Percentiles rank a stretch among this genome's conserved stretches.
phyloP scores from a whole-genome alignment of 2,113 vertebrate genomes.

The Boleophthalmus pectinirostris region DNA sequence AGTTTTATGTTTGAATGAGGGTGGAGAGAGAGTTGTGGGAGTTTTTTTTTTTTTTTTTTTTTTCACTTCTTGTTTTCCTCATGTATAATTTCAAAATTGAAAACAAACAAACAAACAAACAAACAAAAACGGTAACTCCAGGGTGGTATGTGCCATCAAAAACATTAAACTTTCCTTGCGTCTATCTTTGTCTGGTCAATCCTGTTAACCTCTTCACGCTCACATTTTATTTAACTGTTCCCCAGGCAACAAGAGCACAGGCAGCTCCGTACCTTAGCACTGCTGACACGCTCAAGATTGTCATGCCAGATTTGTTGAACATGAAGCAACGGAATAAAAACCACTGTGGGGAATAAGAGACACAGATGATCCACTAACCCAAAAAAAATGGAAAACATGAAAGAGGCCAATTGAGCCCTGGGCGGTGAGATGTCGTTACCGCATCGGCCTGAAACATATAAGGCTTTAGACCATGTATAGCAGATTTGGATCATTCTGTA shows the following conservation, averaged over 20 bases:
- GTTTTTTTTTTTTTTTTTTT: too few relatives aligned
- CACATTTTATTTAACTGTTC: slow-evolving; percentile 26
- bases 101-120: too few relatives aligned
- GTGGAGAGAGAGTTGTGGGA: too few relatives aligned
- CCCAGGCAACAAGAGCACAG: slow-evolving; percentile 37
- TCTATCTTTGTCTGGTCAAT: slow-evolving; percentile 10
- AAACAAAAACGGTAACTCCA: too few relatives aligned
- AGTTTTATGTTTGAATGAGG: too few relatives aligned
- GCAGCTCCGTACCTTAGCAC: slow-evolving; percentile 43
- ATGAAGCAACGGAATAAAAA: slow-evolving; percentile 56
- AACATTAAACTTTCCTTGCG: too few relatives aligned
- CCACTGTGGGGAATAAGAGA: slow-evolving; percentile 55
- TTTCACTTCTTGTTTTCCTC: too few relatives aligned
- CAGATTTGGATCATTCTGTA: too few relatives aligned
- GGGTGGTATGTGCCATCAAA: too few relatives aligned
- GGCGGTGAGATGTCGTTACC: slow-evolving; percentile 17
- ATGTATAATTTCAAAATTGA: too few relatives aligned
- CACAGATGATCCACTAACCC: slow-evolving; percentile 49
- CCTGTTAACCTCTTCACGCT: not conserved
- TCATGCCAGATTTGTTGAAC: slow-evolving; percentile 65
- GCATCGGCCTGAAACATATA: slow-evolving; percentile 15
- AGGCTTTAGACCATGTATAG: too few relatives aligned
- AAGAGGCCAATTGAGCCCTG: slow-evolving; percentile 4
- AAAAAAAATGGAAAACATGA: slow-evolving; percentile 26
- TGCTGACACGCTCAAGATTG: slow-evolving; percentile 51